phyloP scores from a whole-genome alignment of 1,140 invertebrate species.

The Drosophila paulistorum region DNA sequence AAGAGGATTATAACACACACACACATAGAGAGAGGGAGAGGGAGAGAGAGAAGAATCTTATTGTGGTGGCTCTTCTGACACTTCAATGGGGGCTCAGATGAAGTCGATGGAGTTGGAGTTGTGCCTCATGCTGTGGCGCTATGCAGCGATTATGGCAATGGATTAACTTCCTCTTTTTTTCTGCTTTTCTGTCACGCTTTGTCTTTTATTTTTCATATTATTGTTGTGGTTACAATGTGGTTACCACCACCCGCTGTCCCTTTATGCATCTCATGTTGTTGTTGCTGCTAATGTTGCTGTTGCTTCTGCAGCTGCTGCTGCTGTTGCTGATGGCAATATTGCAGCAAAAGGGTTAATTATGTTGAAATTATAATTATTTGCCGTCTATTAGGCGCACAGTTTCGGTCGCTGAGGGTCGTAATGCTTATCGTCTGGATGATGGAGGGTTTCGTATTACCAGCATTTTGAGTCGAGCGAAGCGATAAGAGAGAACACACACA shows the following conservation, averaged over 20 bases:
- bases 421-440: neutral
- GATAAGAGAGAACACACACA: conserved; percentile 23
- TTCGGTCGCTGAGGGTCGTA: neutral
- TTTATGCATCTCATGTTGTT: conserved; percentile 29
- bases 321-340: conserved; percentile 22
- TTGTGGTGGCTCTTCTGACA: conserved; percentile 65
- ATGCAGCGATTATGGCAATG: conserved; percentile 74
- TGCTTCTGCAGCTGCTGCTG: conserved; percentile 32
- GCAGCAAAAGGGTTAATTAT: conserved; percentile 25
- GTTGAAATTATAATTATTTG: conserved; percentile 17
- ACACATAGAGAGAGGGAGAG: conserved; percentile 22
- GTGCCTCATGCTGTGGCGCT: conserved; percentile 80
- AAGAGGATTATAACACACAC: conserved; percentile 45
- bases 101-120: conserved; percentile 23
- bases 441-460: conserved; percentile 2
- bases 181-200: neutral
- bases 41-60: conserved; percentile 16
- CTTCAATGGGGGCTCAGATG: conserved; percentile 65
- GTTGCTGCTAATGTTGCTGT: conserved; percentile 29
- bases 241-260: conserved; percentile 52
- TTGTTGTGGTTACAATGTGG: conserved; percentile 50
- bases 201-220: neutral
- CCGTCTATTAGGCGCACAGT: conserved; percentile 38
- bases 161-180: conserved; percentile 73
- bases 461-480: neutral